Conservation (phyloP, 2,113 vertebrate species). For the Rhabdomys dilectus region DNA sequence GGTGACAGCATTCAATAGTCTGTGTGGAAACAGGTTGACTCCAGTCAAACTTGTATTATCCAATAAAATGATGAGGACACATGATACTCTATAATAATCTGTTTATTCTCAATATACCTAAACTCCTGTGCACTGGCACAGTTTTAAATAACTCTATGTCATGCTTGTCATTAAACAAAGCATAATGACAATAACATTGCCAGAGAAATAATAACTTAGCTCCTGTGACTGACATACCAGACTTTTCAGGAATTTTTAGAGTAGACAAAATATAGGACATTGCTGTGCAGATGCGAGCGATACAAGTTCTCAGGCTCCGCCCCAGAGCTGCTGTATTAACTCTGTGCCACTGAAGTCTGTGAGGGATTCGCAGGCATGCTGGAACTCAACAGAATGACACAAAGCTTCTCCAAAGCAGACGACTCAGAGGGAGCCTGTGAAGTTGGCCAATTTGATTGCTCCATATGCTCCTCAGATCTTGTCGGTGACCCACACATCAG, state of each 20-base stretch:
- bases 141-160: background rate
- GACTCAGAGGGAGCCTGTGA: background rate
- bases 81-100: background rate
- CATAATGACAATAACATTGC: background rate
- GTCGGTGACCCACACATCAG: background rate
- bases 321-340: background rate
- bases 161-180: slow-evolving; percentile 22
- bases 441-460: background rate
- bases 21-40: background rate
- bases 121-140: slow-evolving; percentile 25
- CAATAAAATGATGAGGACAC: slow-evolving; percentile 2
- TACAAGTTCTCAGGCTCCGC: background rate
- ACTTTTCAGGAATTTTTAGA: background rate
- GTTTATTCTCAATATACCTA: background rate
- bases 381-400: background rate
- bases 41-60: slow-evolving; percentile 30
- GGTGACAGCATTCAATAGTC: background rate
- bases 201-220: slow-evolving; percentile 25
- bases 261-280: background rate
- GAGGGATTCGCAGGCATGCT: background rate
- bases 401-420: background rate
- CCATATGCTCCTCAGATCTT: background rate
- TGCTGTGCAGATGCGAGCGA: background rate
- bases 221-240: background rate
- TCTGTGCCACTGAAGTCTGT: background rate